Evolutionary conservation across 2,888 invertebrate species (phyloP).

Genomic region (Panzeria rudis): DNA sequence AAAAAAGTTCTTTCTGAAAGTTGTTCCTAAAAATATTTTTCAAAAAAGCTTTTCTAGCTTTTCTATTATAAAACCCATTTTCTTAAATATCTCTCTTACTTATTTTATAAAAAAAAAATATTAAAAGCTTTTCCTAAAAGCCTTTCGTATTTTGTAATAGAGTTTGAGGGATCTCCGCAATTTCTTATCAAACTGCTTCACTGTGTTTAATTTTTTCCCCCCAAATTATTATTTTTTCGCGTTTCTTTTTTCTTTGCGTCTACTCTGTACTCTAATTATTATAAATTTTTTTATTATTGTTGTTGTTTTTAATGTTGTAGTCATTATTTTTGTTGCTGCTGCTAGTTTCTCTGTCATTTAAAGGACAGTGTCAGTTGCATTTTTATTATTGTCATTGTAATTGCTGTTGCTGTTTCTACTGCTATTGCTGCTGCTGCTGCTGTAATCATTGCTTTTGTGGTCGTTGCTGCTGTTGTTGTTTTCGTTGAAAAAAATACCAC

Average conservation of each 20-base stretch:
- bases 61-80: too few species aligned
- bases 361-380: conserved; percentile 39
- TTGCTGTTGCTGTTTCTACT: conserved; percentile 56
- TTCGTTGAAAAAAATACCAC: conserved; percentile 36
- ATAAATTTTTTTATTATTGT: conserved; percentile 20
- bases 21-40: too few species aligned
- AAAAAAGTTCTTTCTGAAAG: too few species aligned
- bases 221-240: conserved; percentile 35
- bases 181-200: neutral
- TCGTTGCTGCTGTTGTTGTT: conserved; percentile 33
- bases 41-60: too few species aligned
- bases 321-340: conserved; percentile 12
- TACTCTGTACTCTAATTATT: conserved; percentile 27
- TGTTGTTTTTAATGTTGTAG: conserved; percentile 18
- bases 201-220: conserved; percentile 2
- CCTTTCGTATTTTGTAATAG: too few species aligned
- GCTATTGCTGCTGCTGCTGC: conserved; percentile 58
- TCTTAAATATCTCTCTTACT: too few species aligned
- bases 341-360: conserved; percentile 14
- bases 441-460: conserved; percentile 46
- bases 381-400: conserved; percentile 36
- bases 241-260: neutral
- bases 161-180: too few species aligned
- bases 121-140: too few species aligned
- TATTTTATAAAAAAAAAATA: too few species aligned